Evolutionary conservation across 2,113 vertebrate species (phyloP), one percentile per base, ranked within the genome.

Genomic region (Tympanuchus pallidicinctus): DNA sequence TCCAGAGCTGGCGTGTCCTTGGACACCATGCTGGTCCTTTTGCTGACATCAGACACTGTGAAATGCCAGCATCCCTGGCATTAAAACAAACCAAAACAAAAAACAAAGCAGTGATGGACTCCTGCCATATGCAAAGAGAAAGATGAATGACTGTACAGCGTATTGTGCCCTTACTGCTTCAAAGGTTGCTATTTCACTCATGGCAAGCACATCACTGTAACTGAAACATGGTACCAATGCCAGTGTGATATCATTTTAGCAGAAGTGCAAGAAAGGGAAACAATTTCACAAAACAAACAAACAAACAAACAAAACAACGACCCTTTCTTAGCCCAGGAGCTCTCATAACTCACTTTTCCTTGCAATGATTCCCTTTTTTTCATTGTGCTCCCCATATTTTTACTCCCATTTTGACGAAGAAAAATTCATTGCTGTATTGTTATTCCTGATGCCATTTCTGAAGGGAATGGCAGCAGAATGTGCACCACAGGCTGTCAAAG

Each of bases 141-240:
- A 73, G 13, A 16, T 76, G 64, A 76, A 95, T 79, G 38, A 8
- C 17, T 82, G 15, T 54, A 25, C 54, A 17, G 11, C 10, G 17
- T 28, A 57, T 57, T 70, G 56, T 63, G 64, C 4, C 34, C 66
- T 72, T 86, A 27, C 60, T 92, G 50, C 76, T 65, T 11, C 20
- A 50, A 32, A 89, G 38, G 20, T 78, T 83, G 83, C 77, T 86
- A 54, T 63, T 84, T 82, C 82, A 54, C 11, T 87, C n/a, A 12
- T 18, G 16, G 66, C 57, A 82, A 84, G 64, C 30, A 63, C 56
- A 73, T 86, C 67, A 59, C 25, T 66, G 36, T n/a, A 69, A 64
- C 63, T 82, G 60, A 80, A 94, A 70, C 6, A 7, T 0, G 1
- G 72, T 61, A 74, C 54, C n/a, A 30, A 5, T 77, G 79, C 82